Evolutionary conservation across 2,888 invertebrate species (phyloP).

Genomic region (Ecliptopera silaceata): DNA sequence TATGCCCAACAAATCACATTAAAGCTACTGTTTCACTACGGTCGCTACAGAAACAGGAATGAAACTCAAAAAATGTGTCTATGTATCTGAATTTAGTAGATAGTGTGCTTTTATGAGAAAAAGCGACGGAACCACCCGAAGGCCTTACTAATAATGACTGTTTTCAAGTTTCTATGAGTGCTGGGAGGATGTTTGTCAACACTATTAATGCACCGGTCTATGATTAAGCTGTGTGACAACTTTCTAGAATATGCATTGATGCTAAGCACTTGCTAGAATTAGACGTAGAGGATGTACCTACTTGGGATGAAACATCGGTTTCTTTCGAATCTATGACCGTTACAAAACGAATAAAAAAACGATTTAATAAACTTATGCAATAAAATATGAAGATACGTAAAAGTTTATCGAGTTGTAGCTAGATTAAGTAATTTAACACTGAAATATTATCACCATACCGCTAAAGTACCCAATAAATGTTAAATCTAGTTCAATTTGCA

Average conservation of each 20-base stretch:
- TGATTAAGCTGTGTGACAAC: constrained; percentile 14
- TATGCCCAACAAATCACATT: constrained; percentile 1
- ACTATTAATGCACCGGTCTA: constrained; percentile 13
- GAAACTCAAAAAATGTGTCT: not conserved
- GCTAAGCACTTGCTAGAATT: constrained; percentile 4
- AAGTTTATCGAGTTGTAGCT: not conserved
- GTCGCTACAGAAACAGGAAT: no score
- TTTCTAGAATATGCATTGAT: constrained; percentile 23
- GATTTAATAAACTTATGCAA: no score
- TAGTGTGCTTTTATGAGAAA: not conserved
- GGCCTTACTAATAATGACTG: not conserved
- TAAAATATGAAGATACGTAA: no score
- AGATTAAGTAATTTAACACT: not conserved
- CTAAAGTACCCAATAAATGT: not conserved
- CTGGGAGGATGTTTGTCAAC: constrained; percentile 24
- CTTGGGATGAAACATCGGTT: not conserved
- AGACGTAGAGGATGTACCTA: not conserved
- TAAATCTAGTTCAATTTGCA: not conserved
- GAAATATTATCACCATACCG: not conserved
- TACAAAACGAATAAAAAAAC: no score
- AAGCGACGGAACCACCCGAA: no score
- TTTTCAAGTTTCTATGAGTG: constrained; percentile 13
- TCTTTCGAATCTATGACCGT: not conserved
- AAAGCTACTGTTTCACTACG: not conserved
- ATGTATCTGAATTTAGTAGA: not conserved